Base-by-base conservation (phyloP, 2,797 vertebrate genomes). In the Aulostomus chinensis region DNA sequence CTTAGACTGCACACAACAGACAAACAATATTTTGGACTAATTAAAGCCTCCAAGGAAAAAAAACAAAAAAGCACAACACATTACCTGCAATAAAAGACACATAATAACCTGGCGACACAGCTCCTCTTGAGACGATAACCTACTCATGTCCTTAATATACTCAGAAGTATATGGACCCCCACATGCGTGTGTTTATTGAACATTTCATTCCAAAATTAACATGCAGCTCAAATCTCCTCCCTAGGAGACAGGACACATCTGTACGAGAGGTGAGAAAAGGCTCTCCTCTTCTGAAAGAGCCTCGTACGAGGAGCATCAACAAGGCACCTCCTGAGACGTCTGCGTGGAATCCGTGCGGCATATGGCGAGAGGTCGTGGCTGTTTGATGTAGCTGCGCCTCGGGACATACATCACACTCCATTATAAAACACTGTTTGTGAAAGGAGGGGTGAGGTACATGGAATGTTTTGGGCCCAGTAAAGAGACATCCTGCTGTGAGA, bases 331-430 rank as follows among this genome's bases (percentile, higher is more conserved):
- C 63, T 58, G 73, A 64, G 60, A 31, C 21, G 60, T 30, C 68
- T 75, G 50, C 11, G 18, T 59, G 59, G 67, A 80, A 74, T 78
- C 63, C 81, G 67, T 60, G 83, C 68, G 57, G 38, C 78, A 88
- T 52, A 69, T 86, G 83, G 78, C 11, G 24, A 61, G 16, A 68
- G 65, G 65, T 58, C 4, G 15, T 31, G 41, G 54, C 66, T 34
- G 70, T 89, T 89, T 90, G 81, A 87, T 81, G 83, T 85, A 51
- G 70, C 47, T 68, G 69, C 31, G 78, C 86, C 88, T 62, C 49
- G 1, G 77, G 87, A 74, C 78, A 88, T 67, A 76, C 70, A 86
- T 90, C 78, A 77, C 84, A 85, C 81, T 85, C 79, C 64, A 82
- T 78, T 85, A 83, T 87, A 74, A 81, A 87, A 73, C 50, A 34